Conservation (phyloP, 1,140 invertebrate genomes). For the Drosophila pallidifrons region DNA sequence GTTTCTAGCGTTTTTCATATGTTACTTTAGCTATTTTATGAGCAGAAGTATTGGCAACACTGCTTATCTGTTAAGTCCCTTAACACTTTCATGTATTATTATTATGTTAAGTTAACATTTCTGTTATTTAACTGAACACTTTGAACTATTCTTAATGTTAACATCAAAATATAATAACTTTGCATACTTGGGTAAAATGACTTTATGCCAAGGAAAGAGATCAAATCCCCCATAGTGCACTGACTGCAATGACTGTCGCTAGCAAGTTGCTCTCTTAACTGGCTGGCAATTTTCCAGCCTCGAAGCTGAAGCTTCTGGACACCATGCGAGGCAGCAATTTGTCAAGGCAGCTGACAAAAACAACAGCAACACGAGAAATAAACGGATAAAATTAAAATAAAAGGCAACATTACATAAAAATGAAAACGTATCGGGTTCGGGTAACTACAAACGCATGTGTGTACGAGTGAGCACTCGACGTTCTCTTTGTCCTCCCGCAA, state of each 20-base stretch:
- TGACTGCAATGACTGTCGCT: slow-evolving; percentile 39
- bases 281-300: slow-evolving; percentile 36
- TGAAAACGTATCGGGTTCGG: slow-evolving; percentile 45
- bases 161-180: no score
- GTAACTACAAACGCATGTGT: slow-evolving; percentile 10
- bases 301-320: slow-evolving; percentile 37
- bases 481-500: neutral
- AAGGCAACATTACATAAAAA: slow-evolving; percentile 30
- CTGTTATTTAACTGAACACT: no score
- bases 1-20: no score
- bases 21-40: no score
- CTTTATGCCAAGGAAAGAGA: no score
- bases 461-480: slow-evolving; percentile 10
- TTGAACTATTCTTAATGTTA: no score
- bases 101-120: no score
- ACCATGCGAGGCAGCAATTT: slow-evolving; percentile 51
- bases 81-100: no score
- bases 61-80: no score
- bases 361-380: slow-evolving; percentile 10
- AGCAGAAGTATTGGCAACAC: no score
- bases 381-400: slow-evolving; percentile 2
- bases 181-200: no score
- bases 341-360: slow-evolving; percentile 45
- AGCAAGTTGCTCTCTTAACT: slow-evolving; percentile 42
- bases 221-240: no score